Evolutionary conservation across 2,888 invertebrate genomes (phyloP).

Genomic region (Monoplex corrugatus): DNA sequence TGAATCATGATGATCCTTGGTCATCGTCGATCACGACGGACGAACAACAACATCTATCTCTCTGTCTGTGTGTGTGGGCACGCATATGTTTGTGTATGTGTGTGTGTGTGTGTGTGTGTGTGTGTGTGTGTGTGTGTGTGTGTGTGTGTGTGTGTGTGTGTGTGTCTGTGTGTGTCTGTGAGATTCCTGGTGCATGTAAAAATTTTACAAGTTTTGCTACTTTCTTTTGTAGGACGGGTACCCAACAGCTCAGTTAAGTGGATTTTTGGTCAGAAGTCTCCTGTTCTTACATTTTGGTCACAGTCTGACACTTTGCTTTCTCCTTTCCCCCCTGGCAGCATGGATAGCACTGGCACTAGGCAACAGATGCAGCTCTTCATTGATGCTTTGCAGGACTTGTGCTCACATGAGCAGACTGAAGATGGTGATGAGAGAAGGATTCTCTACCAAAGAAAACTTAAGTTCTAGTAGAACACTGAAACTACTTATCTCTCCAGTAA

Average conservation of each 20-base stretch:
- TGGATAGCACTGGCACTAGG: neutral
- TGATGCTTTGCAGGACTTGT: neutral
- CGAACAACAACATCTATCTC: too few relatives aligned
- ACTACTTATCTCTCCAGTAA: neutral
- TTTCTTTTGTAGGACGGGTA: too few relatives aligned
- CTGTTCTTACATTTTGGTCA: too few relatives aligned
- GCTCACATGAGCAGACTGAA: neutral
- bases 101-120: neutral
- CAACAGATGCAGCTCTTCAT: too few relatives aligned
- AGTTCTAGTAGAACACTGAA: neutral
- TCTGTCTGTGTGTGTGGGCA: neutral
- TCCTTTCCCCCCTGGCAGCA: too few relatives aligned
- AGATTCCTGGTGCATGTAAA: too few relatives aligned
- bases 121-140: neutral
- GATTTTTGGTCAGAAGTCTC: too few relatives aligned
- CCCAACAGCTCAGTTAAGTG: too few relatives aligned
- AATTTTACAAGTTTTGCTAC: too few relatives aligned
- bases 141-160: neutral
- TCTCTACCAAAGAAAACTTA: neutral
- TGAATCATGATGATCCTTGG: too few relatives aligned
- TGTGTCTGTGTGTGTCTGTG: neutral
- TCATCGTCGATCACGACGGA: too few relatives aligned
- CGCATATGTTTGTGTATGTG: neutral
- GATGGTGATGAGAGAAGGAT: neutral
- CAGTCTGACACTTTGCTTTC: too few relatives aligned